These are phyloP conservation scores for Thera obeliscata DNA, from an alignment of 2,888 invertebrate genomes.

Conservation along the genomic window DNA sequence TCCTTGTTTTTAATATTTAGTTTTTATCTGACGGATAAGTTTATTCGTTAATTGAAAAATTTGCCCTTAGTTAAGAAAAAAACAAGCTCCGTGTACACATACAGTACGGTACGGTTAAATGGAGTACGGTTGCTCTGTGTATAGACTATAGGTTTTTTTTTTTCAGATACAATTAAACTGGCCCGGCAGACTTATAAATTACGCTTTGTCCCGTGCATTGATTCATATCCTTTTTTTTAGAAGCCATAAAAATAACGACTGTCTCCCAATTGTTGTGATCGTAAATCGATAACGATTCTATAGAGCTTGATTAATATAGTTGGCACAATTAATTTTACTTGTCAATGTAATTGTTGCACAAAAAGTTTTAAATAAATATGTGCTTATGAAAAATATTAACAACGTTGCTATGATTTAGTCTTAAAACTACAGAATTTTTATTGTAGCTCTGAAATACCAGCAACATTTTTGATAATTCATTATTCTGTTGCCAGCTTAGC, in stretches of 20 bases:
- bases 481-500: too few species aligned
- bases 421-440: too few species aligned
- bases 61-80: too few species aligned
- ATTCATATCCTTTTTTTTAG: conserved; percentile 70
- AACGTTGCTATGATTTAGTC: too few species aligned
- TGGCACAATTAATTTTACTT: conserved; percentile 37
- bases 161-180: conserved; percentile 64
- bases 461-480: too few species aligned
- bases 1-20: too few species aligned
- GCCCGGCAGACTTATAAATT: conserved; percentile 69
- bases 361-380: not conserved
- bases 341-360: conserved; percentile 1
- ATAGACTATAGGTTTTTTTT: conserved; percentile 49
- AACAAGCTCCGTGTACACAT: too few species aligned
- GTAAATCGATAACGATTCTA: conserved; percentile 66
- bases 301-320: conserved; percentile 58
- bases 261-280: conserved; percentile 69
- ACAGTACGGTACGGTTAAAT: too few species aligned
- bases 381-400: too few species aligned
- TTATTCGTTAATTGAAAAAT: too few species aligned
- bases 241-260: conserved; percentile 80
- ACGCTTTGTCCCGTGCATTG: conserved; percentile 72
- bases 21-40: too few species aligned
- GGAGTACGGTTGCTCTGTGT: not conserved
- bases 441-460: too few species aligned